phyloP scores from a whole-genome alignment of 64 coral and sea anemone species.

The Dendronephthya gigantea region DNA sequence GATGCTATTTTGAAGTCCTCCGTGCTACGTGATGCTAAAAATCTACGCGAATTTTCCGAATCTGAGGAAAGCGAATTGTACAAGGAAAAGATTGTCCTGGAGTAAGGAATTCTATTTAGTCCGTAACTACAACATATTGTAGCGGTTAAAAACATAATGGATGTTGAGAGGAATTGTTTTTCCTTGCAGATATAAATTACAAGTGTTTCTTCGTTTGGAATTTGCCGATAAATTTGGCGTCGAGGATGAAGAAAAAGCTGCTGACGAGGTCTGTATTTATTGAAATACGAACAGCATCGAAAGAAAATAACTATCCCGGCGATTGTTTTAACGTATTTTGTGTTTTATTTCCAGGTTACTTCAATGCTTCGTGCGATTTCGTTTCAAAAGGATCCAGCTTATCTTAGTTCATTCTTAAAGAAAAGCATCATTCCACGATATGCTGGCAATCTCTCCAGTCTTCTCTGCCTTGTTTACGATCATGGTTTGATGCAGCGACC shows the following conservation, averaged over 20 bases:
- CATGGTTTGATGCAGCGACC: constrained; percentile 76
- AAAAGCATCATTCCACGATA: background rate
- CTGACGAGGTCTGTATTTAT: background rate
- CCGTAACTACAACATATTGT: background rate
- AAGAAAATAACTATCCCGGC: background rate
- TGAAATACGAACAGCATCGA: background rate
- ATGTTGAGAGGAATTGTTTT: background rate
- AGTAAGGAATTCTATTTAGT: background rate
- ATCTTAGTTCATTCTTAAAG: background rate
- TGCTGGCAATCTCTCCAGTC: constrained; percentile 41
- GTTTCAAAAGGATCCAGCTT: constrained; percentile 4
- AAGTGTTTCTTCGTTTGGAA: background rate
- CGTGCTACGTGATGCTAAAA: background rate
- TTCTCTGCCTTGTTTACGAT: constrained; percentile 79
- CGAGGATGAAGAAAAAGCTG: background rate
- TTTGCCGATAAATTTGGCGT: background rate
- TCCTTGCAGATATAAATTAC: constrained; percentile 10
- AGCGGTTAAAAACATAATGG: background rate
- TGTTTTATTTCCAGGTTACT: background rate
- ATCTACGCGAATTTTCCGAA: background rate
- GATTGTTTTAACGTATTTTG: background rate
- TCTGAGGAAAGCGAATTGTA: background rate
- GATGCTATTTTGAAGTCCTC: background rate
- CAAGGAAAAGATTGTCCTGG: background rate
- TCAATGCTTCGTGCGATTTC: background rate